A percentile compares a stretch with the other conserved stretches of the same genome.
phyloP scores from a whole-genome alignment of 2,113 vertebrate genomes.

The Sebastes schlegelii region DNA sequence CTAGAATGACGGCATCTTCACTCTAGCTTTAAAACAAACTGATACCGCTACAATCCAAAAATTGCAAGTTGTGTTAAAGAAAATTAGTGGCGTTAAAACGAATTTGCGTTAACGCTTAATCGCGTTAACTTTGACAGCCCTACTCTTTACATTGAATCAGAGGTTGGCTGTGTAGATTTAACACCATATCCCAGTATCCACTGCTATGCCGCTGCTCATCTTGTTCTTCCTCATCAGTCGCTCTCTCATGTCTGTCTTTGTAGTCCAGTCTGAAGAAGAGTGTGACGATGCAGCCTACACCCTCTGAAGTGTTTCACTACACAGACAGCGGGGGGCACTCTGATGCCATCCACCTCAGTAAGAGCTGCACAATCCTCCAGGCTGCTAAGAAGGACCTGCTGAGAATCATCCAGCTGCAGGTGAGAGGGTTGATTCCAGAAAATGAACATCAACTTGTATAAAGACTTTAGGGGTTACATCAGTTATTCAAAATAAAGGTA shows the following conservation, averaged over 20 bases:
- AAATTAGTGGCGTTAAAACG: no score
- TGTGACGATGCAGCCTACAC: slow-evolving; percentile 86
- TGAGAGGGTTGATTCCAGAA: slow-evolving; percentile 62
- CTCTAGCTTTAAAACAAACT: no score
- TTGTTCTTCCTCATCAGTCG: not conserved
- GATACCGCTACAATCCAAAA: no score
- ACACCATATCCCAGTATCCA: slow-evolving; percentile 11
- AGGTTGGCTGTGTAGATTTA: not conserved
- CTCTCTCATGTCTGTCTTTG: slow-evolving; percentile 16
- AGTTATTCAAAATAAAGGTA: not conserved
- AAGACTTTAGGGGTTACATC: not conserved
- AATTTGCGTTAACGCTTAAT: no score
- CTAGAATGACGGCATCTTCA: no score
- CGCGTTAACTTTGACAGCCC: no score
- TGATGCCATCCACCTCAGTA: slow-evolving; percentile 78
- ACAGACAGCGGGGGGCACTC: slow-evolving; percentile 75
- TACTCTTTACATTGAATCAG: not conserved
- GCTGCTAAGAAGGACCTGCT: slow-evolving; percentile 93
- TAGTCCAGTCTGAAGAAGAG: slow-evolving; percentile 90
- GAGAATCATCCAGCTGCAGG: slow-evolving; percentile 91
- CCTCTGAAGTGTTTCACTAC: slow-evolving; percentile 88
- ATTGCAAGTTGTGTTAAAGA: no score
- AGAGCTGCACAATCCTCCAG: slow-evolving; percentile 86
- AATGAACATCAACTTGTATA: not conserved
- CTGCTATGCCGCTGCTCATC: not conserved